Evolutionary conservation across 2,797 vertebrate species (phyloP).

Genomic region (Enteromius mattozi): DNA sequence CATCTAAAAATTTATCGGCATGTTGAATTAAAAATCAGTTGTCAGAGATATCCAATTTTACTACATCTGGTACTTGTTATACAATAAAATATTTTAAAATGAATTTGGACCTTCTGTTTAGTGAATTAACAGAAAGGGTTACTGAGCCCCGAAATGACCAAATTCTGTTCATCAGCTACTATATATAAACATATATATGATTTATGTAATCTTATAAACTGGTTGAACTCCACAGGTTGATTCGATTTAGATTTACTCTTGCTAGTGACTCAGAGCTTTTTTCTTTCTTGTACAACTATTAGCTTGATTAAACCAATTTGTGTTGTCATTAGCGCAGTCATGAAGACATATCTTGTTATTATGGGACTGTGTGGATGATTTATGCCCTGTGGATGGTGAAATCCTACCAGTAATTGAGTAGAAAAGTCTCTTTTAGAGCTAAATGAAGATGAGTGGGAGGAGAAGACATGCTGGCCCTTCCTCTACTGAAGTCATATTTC

Average conservation of each 20-base stretch:
- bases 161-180: background rate
- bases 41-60: background rate
- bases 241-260: background rate
- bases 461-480: conserved; percentile 12
- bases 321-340: conserved; percentile 39
- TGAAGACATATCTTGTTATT: conserved; percentile 49
- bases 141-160: background rate
- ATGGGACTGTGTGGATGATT: conserved; percentile 38
- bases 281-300: background rate
- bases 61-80: background rate
- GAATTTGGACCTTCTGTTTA: background rate
- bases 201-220: background rate
- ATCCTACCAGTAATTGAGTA: conserved; percentile 44
- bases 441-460: conserved; percentile 56
- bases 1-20: conserved; percentile 1
- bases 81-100: conserved; percentile 1
- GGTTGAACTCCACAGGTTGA: background rate
- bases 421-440: conserved; percentile 33
- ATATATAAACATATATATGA: background rate
- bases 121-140: background rate
- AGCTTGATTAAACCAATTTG: conserved; percentile 36
- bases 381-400: conserved; percentile 35
- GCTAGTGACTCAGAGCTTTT: background rate
- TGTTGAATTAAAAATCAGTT: conserved; percentile 7
- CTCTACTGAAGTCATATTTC: conserved; percentile 34